Percentiles rank a stretch among this genome's conserved stretches.
These are phyloP conservation scores for Notothenia rossii DNA, from an alignment of 2,113 vertebrate species.

Conservation along the genomic window DNA sequence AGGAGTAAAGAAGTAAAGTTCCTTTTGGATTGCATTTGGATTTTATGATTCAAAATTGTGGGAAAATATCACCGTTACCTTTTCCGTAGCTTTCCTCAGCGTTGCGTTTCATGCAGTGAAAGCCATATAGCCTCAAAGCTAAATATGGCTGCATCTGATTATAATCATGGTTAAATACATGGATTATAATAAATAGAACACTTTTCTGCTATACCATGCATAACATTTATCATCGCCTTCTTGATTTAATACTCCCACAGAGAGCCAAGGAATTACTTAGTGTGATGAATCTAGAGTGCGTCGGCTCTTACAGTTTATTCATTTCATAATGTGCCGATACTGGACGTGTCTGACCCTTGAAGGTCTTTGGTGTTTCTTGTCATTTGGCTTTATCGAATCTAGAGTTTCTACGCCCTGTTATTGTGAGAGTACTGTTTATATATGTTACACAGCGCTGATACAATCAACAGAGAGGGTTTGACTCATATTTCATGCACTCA, in stretches of 20 bases:
- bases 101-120: not conserved
- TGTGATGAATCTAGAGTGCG: slow-evolving; percentile 3
- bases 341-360: not conserved
- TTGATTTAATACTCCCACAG: slow-evolving; percentile 7
- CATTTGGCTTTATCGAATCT: not conserved
- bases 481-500: not conserved
- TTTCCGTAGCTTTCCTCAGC: too few relatives aligned
- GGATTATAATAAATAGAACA: not conserved
- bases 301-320: slow-evolving; percentile 6
- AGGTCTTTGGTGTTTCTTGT: not conserved
- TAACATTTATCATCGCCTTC: not conserved
- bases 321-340: slow-evolving; percentile 9
- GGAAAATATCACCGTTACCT: not conserved
- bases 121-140: not conserved
- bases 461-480: not conserved
- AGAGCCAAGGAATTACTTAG: slow-evolving; percentile 34
- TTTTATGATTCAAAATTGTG: not conserved
- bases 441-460: not conserved
- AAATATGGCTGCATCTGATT: not conserved
- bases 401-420: too few relatives aligned
- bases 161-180: not conserved
- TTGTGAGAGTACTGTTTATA: not conserved
- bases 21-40: not conserved
- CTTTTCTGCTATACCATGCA: not conserved
- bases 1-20: too few relatives aligned